Conservation (phyloP, 2,888 invertebrate species). For the Nebria brevicollis region DNA sequence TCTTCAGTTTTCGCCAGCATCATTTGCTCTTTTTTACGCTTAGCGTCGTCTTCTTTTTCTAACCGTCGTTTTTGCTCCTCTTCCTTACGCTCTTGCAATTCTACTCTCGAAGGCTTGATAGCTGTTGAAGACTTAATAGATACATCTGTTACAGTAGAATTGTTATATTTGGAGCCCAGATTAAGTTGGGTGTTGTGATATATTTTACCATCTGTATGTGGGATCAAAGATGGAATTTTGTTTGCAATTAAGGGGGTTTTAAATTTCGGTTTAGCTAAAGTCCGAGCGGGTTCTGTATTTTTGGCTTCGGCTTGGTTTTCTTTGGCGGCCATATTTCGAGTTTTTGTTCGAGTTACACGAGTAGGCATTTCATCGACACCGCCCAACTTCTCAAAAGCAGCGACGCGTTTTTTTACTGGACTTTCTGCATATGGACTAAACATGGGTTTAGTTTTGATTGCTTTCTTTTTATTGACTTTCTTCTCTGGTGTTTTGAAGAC, state of each 20-base stretch:
- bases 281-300: background rate
- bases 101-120: conserved; percentile 55
- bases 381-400: conserved; percentile 67
- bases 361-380: conserved; percentile 51
- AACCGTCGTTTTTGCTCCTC: conserved; percentile 50
- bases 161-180: conserved; percentile 24
- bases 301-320: conserved; percentile 7
- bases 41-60: conserved; percentile 60
- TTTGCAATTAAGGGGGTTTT: conserved; percentile 26
- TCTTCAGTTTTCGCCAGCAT: conserved; percentile 69
- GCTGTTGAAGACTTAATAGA: conserved; percentile 52
- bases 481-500: conserved; percentile 29
- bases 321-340: conserved; percentile 54
- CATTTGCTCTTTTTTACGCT: conserved; percentile 70
- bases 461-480: conserved; percentile 51
- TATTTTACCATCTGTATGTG: conserved; percentile 22
- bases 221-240: conserved; percentile 30
- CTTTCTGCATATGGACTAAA: conserved; percentile 70
- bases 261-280: conserved; percentile 20
- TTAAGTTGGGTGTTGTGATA: conserved; percentile 47
- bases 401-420: conserved; percentile 70
- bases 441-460: conserved; percentile 58
- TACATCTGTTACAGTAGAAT: conserved; percentile 11
- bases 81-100: conserved; percentile 53
- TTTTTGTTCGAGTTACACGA: conserved; percentile 61